Base-by-base conservation (phyloP, 2,888 invertebrate species). In the Yponomeuta plumbellus region DNA sequence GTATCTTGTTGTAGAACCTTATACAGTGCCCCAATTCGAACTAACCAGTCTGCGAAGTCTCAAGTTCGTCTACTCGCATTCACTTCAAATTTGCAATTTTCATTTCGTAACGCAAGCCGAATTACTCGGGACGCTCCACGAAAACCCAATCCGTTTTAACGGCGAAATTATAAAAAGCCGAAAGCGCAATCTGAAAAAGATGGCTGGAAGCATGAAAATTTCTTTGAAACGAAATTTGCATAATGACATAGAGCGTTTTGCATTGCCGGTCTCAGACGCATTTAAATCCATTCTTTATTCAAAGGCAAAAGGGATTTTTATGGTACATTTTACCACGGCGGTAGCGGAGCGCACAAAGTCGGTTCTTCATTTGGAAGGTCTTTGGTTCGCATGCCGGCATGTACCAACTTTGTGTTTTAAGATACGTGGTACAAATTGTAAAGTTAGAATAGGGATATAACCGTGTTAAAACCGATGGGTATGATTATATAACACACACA, bases 251-350 rank as follows among this genome's bases (percentile, higher is more conserved):
- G 59, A 21, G 59, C 59, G 21, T 59, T 59, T 59, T 59, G 59
- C 59, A 59, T 59, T 59, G 22, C 22, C 1, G 13, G 6, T 13
- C 59, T 21, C 59, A 17, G 21, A 11, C 11, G 21, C 59, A 52
- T 52, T 59, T 22, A 59, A 59, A 59, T 21, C 34, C 34, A 34
- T 34, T 8, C 59, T 59, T 59, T 59, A 59, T 59, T 59, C 59
- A 59, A 59, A 59, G 59, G 21, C 0, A 22, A 11, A 23, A 21
- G 23, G 59, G 59, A 22, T 59, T 21, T 21, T 11, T 59, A 22
- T 21, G 22, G n/a, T 17, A 59, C 22, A 23, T 59, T 59, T 22
- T 59, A 17, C 44, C 71, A 61, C n/a, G n/a, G n/a, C n/a, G n/a
- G n/a, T n/a, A n/a, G n/a, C n/a, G n/a, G n/a, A n/a, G n/a, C n/a